Evolutionary conservation across 1,140 invertebrate species (phyloP), one percentile per base, ranked within the genome.

Genomic region (Caenorhabditis tropicalis): DNA sequence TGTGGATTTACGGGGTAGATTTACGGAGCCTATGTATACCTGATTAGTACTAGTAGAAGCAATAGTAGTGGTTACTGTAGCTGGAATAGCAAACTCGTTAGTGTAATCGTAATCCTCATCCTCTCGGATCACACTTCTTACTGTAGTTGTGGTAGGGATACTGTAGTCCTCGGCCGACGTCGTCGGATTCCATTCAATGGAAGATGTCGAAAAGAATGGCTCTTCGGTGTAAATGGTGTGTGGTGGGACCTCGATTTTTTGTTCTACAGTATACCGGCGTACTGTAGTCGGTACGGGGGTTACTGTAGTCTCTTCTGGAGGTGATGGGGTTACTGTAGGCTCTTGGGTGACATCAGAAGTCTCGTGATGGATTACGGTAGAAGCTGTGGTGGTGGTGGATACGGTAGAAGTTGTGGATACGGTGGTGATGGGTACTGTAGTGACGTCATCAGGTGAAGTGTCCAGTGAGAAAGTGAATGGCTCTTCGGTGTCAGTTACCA

Each of bases 61-160:
- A n/a, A 74, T 36, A 65, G 31, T 70, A 43, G 51, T 82, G 10
- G 31, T 82, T 24, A 33, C 27, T 65, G 24, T 39, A 24, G 58
- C 5, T 16, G 36, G 21, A 43, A 43, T 39, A 82, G 65, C 19
- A 36, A 81, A 39, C 21, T 85, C 33, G 85, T 86, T 29, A 82
- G 39, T 53, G 80, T 70, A 39, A 48, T 39, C 31, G 49, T 81
- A 49, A 33, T 70, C 29, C 43, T 58, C 31, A 70, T 83, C 43
- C 33, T 83, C 65, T 39, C 65, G n/a, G 10, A 74, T 33, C 24
- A 74, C 65, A 24, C n/a, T 43, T 10, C 16, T 27, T 43, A 31
- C 10, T 2, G 65, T 43, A 1, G 65, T 74, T n/a, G 65, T 65
- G 19, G 65, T 24, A n/a, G n/a, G n/a, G n/a, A n/a, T n/a, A n/a